Base-by-base conservation (phyloP, 2,113 vertebrate species). In the Aepyceros melampus region DNA sequence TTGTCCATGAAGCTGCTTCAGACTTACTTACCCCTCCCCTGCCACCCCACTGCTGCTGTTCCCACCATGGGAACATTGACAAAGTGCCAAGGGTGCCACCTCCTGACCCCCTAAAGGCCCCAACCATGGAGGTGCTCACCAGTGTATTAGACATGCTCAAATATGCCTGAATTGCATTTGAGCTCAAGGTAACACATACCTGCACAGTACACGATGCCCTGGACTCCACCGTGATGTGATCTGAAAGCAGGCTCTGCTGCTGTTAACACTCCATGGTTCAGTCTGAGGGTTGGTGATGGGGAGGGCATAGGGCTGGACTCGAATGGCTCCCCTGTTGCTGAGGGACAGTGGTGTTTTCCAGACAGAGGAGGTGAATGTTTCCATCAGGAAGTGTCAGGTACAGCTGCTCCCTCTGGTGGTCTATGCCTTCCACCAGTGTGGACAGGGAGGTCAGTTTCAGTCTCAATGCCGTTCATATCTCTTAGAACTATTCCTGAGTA, bases 401-500 rank as follows among this genome's bases (percentile, higher is more conserved):
- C 76, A 90, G 87, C 81, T 94, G 87, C 95, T 97, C 98, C 94
- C 95, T 96, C 97, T 97, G 91, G 97, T 91, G 97, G 85, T 93
- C 94, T 92, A 85, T 92, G 62, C 84, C 40, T 97, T 96, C 58
- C 84, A 96, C 94, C 89, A 96, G 84, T 45, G 12, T 64, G 90
- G 64, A 87, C 81, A 36, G 27, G 31, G 43, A 93, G 78, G 84
- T 97, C 67, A 62, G 90, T 36, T 67, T 89, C 60, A 94, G 25
- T 71, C 76, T 90, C 3, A 1, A 1, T 2, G 6, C 53, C 53
- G 81, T 62, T 93, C 81, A 40, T 47, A 43, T 23, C 88, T 90
- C 81, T 96, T 67, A 94, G 17, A 93, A 83, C 85, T 94, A 92
- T 89, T 87, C 64, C 71, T 40, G 85, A 83, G 58, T 76, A 84